Percentiles rank a stretch among this genome's conserved stretches.
phyloP scores from a whole-genome alignment of 1,140 invertebrate species.

The Sitodiplosis mosellana region DNA sequence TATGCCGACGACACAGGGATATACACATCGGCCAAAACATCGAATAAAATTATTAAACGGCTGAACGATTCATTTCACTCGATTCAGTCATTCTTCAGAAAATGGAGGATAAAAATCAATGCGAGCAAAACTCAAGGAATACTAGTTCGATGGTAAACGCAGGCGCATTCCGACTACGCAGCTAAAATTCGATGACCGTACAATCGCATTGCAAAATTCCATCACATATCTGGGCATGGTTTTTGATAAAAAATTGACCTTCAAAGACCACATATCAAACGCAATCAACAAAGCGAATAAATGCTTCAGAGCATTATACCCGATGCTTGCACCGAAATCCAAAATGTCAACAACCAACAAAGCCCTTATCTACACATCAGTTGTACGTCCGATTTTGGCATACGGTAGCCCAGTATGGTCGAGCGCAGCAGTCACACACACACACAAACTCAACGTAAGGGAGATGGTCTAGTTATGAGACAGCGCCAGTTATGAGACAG shows the following conservation, averaged over 20 bases:
- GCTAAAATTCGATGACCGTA: background rate
- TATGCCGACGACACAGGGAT: background rate
- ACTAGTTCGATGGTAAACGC: slow-evolving; percentile 2
- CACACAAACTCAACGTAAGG: no score
- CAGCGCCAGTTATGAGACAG: no score
- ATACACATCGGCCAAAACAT: background rate
- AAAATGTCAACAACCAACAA: no score
- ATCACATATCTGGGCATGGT: background rate
- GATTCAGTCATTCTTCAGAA: slow-evolving; percentile 6
- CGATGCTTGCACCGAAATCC: no score
- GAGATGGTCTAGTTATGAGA: no score
- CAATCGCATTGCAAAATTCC: background rate
- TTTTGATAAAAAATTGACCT: background rate
- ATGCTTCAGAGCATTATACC: no score
- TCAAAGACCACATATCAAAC: background rate
- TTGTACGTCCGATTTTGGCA: no score
- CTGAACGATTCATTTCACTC: slow-evolving; percentile 1
- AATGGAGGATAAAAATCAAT: slow-evolving; percentile 14
- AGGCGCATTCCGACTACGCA: background rate
- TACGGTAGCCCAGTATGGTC: no score
- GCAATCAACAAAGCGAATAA: background rate
- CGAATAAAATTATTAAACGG: background rate
- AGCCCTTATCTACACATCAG: no score
- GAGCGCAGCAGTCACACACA: no score
- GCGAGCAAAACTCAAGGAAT: slow-evolving; percentile 9